These are phyloP conservation scores for Lycia hirtaria DNA, from an alignment of 2,888 invertebrate species.

Conservation along the genomic window DNA sequence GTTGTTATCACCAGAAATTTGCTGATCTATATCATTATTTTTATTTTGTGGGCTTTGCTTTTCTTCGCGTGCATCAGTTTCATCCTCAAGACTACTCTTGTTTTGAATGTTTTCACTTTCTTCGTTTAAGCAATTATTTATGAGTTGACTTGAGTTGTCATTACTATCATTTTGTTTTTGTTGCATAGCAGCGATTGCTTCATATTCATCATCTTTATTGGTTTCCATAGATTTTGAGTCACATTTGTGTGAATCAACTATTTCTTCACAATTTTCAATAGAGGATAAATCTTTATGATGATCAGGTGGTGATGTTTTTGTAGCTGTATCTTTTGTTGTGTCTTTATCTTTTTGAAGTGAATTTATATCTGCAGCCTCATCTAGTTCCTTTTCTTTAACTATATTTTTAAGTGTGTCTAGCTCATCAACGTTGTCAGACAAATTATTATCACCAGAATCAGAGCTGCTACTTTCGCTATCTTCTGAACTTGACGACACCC, in stretches of 20 bases:
- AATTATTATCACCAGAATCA: constrained; percentile 44
- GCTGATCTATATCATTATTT: neutral
- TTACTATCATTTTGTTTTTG: neutral
- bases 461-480: constrained; percentile 47
- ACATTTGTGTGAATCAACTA: neutral
- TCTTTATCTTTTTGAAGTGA: constrained; percentile 4
- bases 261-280: neutral
- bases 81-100: neutral
- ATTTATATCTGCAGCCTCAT: neutral
- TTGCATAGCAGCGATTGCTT: neutral
- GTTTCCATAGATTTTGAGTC: neutral
- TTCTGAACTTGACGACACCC: constrained; percentile 41
- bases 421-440: neutral
- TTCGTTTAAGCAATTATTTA: neutral
- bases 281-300: neutral
- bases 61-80: neutral
- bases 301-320: neutral
- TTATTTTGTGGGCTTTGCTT: neutral
- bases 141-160: neutral
- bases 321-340: constrained; percentile 4
- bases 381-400: constrained; percentile 1
- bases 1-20: neutral
- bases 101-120: neutral
- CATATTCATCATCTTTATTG: neutral
- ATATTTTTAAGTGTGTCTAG: neutral